A percentile compares a stretch with the other conserved stretches of the same genome.
phyloP scores from a whole-genome alignment of 2,113 vertebrate species.

The Pelusios castaneus region DNA sequence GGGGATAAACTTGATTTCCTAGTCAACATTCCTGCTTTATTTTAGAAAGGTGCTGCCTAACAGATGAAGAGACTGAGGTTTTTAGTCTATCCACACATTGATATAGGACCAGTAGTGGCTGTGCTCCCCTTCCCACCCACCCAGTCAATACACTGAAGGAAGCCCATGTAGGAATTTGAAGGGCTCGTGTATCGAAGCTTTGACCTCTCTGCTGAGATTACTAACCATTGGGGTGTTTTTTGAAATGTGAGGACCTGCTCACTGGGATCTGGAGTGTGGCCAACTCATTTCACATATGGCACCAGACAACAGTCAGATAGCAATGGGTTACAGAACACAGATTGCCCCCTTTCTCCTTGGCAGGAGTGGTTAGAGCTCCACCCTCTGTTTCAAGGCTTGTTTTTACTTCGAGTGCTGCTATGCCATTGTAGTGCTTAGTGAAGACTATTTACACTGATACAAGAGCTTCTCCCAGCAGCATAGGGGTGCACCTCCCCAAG shows the following conservation, averaged over 20 bases:
- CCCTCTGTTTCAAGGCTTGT: too few relatives aligned
- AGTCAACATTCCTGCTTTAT: neutral
- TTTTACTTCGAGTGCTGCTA: too few relatives aligned
- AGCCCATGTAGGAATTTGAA: neutral
- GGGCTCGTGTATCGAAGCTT: neutral
- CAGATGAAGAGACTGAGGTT: neutral
- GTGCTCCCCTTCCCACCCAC: neutral
- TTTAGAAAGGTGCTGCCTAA: neutral
- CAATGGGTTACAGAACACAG: neutral
- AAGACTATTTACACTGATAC: too few relatives aligned
- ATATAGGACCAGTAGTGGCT: neutral
- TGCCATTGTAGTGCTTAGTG: too few relatives aligned
- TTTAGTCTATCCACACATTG: neutral
- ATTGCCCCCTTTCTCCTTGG: too few relatives aligned
- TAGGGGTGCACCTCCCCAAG: too few relatives aligned
- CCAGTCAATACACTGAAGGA: neutral
- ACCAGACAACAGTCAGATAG: neutral
- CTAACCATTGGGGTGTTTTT: too few relatives aligned
- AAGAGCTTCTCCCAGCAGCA: too few relatives aligned
- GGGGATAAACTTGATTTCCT: neutral
- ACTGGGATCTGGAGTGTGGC: too few relatives aligned
- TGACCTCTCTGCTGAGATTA: too few relatives aligned
- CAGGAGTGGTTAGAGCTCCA: too few relatives aligned
- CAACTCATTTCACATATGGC: neutral
- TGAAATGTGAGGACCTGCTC: too few relatives aligned